Evolutionary conservation across 2,797 vertebrate genomes (phyloP), one percentile per base, ranked within the genome.

Genomic region (Malacoctenus gilli): DNA sequence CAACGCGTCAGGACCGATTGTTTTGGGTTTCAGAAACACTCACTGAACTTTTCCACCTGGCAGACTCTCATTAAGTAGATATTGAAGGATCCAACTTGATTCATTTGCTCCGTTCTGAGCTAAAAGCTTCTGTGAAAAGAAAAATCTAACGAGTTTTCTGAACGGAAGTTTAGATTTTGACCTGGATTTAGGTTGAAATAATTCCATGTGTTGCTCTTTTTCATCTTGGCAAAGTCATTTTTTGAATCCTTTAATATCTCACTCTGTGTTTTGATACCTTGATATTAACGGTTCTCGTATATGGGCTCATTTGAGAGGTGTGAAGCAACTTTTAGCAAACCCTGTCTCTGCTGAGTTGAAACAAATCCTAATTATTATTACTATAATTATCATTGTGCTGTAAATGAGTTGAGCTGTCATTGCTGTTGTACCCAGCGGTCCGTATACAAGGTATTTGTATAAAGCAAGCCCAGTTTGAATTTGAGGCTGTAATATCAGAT

Each of bases 71-170:
- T 59, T 54, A 14, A 38, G 41, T 30, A 64, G 59, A 65, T 68
- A 46, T 68, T 59, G 51, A 63, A 64, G 47, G 63, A 72, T 70
- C 22, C 14, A 36, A 8, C 36, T 14, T 22, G 56, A 77, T 39
- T 55, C 21, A 50, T 59, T 30, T 23, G 12, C 30, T 21, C 47
- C 35, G 18, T 23, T 36, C 18, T 40, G 37, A 63, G 43, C 12
- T 72, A 61, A n/a, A n/a, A n/a, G n/a, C n/a, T n/a, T 63, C 75
- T 75, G 59, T 21, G 51, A 36, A 53, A 39, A 43, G 46, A 68
- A 23, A 23, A 23, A 23, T 8, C 22, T 4, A 23, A 23, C 4
- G 22, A 4, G n/a, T n/a, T n/a, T n/a, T n/a, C n/a, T 23, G 22
- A 23, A 23, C n/a, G n/a, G n/a, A n/a, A n/a, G n/a, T 23, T 23